Conservation (phyloP, 2,888 invertebrate species). For the Drosophila prolongata region DNA sequence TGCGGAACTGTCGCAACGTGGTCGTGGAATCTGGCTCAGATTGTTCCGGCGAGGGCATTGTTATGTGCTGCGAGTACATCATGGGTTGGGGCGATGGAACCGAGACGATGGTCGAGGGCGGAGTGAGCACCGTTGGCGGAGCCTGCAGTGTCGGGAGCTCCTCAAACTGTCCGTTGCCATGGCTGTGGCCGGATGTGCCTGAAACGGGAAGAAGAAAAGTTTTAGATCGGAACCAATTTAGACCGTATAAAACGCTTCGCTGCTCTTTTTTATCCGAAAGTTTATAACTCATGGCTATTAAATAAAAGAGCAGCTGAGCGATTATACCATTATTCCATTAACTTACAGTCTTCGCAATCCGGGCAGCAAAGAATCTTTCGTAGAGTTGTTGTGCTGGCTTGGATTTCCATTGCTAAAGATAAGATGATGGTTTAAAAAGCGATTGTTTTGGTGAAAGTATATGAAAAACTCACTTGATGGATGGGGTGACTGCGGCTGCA, state of each 20-base stretch:
- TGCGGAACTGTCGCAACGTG: slow-evolving; percentile 79
- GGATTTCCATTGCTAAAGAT: slow-evolving; percentile 44
- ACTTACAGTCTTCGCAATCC: slow-evolving; percentile 81
- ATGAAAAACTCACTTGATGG: slow-evolving; percentile 30
- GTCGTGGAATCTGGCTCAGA: slow-evolving; percentile 82
- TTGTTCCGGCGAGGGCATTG: slow-evolving; percentile 80
- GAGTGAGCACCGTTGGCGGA: slow-evolving; percentile 61
- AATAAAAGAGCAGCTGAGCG: not conserved
- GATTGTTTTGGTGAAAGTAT: slow-evolving; percentile 17
- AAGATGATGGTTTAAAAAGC: slow-evolving; percentile 10
- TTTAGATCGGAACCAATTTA: not conserved
- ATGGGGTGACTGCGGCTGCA: slow-evolving; percentile 22
- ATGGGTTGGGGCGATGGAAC: slow-evolving; percentile 61
- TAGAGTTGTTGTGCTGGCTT: slow-evolving; percentile 31
- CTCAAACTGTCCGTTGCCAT: slow-evolving; percentile 42
- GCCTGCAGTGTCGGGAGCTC: slow-evolving; percentile 51
- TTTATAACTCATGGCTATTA: not conserved
- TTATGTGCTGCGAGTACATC: slow-evolving; percentile 53
- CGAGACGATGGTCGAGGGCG: slow-evolving; percentile 67
- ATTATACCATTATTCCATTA: not conserved
- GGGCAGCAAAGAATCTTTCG: slow-evolving; percentile 80
- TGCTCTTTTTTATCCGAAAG: not conserved
- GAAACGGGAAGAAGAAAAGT: not conserved
- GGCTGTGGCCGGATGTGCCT: slow-evolving; percentile 57
- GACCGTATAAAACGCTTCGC: not conserved